A percentile compares a stretch with the other conserved stretches of the same genome.
Conservation (phyloP, 2,797 vertebrate genomes). For the Astyanax mexicanus region DNA sequence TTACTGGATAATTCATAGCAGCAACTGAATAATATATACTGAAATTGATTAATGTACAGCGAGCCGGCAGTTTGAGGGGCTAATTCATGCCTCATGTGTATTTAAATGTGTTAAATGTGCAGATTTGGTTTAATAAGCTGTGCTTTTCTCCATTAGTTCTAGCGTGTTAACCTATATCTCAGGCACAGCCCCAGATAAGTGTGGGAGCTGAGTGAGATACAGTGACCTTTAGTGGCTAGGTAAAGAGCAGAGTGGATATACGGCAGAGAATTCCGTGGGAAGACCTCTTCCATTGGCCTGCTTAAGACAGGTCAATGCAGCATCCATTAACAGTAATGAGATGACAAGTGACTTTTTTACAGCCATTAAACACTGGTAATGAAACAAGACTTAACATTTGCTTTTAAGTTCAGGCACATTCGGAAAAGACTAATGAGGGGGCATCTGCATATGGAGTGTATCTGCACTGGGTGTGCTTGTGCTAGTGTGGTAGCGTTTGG, state of each 20-base stretch:
- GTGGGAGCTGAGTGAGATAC: conserved; percentile 21
- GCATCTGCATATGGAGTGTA: conserved; percentile 30
- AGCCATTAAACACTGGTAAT: conserved; percentile 51
- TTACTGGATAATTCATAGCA: not conserved
- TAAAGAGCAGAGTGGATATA: conserved; percentile 26
- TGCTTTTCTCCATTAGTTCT: conserved; percentile 27
- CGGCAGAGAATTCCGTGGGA: conserved; percentile 35
- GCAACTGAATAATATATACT: not conserved
- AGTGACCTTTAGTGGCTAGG: conserved; percentile 24
- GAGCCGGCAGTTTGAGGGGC: not conserved
- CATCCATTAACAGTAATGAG: conserved; percentile 53
- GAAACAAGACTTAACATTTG: conserved; percentile 54
- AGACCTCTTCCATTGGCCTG: conserved; percentile 42
- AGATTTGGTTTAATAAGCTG: conserved; percentile 27
- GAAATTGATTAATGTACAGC: not conserved
- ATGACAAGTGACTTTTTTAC: conserved; percentile 54
- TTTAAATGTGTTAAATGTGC: not conserved
- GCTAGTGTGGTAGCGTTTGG: conserved; percentile 4
- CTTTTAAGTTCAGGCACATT: conserved; percentile 50
- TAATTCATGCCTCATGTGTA: not conserved
- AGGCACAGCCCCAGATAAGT: conserved; percentile 11
- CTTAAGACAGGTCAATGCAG: conserved; percentile 53
- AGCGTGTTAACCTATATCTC: conserved; percentile 26
- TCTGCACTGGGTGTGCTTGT: conserved; percentile 24
- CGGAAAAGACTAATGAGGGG: conserved; percentile 33